These are phyloP conservation scores for Drosophila siamana DNA, from an alignment of 2,888 invertebrate genomes.

Conservation along the genomic window DNA sequence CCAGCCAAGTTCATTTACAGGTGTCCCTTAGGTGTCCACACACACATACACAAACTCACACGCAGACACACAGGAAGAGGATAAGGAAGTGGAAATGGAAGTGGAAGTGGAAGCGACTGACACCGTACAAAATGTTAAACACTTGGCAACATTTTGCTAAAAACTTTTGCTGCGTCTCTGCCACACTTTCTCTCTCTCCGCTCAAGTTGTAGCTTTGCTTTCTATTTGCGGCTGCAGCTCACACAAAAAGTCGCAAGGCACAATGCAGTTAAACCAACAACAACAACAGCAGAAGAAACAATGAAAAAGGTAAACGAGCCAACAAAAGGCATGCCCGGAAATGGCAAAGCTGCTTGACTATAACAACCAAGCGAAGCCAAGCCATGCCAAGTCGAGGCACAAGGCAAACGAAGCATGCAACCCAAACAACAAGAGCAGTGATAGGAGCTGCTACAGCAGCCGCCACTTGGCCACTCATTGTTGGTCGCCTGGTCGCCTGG, in stretches of 20 bases:
- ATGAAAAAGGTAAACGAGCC: slow-evolving; percentile 72
- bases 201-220: slow-evolving; percentile 48
- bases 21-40: slow-evolving; percentile 63
- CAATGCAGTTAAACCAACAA: slow-evolving; percentile 71
- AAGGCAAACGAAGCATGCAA: no score
- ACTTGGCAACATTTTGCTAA: slow-evolving; percentile 81
- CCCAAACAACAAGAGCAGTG: slow-evolving; percentile 17
- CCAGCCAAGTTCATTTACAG: slow-evolving; percentile 72
- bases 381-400: slow-evolving; percentile 18
- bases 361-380: slow-evolving; percentile 17
- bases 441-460: slow-evolving; percentile 48
- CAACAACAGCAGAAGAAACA: slow-evolving; percentile 21
- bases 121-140: slow-evolving; percentile 85
- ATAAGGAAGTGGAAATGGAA: slow-evolving; percentile 63
- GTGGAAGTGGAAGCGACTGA: slow-evolving; percentile 80
- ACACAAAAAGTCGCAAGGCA: slow-evolving; percentile 79
- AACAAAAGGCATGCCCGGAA: slow-evolving; percentile 78
- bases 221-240: slow-evolving; percentile 75
- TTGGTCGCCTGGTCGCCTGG: slow-evolving; percentile 50
- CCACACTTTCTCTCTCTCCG: slow-evolving; percentile 25
- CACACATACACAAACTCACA: slow-evolving; percentile 38
- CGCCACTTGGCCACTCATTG: slow-evolving; percentile 77
- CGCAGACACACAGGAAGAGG: background rate
- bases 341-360: slow-evolving; percentile 76
- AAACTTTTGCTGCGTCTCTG: slow-evolving; percentile 60